Conservation (phyloP, 2,113 vertebrate species). For the Varanus salvator region DNA sequence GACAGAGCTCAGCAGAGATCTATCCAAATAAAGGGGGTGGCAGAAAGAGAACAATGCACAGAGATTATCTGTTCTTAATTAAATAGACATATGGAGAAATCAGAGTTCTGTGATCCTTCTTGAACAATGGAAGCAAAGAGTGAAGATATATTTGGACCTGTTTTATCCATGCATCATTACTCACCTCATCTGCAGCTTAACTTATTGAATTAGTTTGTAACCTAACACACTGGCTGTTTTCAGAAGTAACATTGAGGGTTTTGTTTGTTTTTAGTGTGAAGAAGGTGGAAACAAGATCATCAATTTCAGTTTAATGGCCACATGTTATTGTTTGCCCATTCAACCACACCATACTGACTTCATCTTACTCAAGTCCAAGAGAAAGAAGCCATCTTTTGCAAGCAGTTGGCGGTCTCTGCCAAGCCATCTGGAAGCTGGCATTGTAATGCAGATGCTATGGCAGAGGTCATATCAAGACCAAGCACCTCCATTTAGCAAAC, state of each 20-base stretch:
- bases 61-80: neutral
- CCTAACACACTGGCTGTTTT: neutral
- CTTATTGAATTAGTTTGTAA: neutral
- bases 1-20: neutral
- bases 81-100: neutral
- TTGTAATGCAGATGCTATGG: too few relatives aligned
- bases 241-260: neutral
- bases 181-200: neutral
- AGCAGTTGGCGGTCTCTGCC: too few relatives aligned
- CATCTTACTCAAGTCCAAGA: too few relatives aligned
- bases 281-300: neutral
- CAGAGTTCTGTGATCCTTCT: neutral
- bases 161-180: neutral
- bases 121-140: neutral
- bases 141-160: neutral
- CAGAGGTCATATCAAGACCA: too few relatives aligned
- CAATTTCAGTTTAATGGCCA: neutral
- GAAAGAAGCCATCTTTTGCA: too few relatives aligned
- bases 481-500: too few relatives aligned
- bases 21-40: neutral
- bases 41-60: neutral
- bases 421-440: too few relatives aligned
- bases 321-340: neutral
- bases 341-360: too few relatives aligned
- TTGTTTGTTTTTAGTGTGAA: neutral